Evolutionary conservation across 1,140 invertebrate genomes (phyloP).

Genomic region (Nebria ingens): DNA sequence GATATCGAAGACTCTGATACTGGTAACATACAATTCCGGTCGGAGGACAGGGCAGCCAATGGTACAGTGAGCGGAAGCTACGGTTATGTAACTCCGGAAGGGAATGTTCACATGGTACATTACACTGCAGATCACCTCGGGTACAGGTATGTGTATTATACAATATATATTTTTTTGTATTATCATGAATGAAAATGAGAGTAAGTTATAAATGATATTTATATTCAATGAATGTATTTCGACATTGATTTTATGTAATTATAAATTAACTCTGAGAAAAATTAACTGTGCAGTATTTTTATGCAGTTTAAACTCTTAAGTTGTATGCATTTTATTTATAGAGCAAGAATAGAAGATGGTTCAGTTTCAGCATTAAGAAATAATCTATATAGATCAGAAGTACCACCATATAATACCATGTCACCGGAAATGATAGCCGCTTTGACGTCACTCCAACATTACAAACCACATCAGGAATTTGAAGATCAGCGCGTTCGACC

Average conservation of each 20-base stretch:
- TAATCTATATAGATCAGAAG: background rate
- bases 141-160: slow-evolving; percentile 42
- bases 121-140: slow-evolving; percentile 53
- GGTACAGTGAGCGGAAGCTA: slow-evolving; percentile 57
- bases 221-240: too few species aligned
- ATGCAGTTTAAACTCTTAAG: slow-evolving; percentile 1
- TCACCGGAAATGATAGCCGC: slow-evolving; percentile 5
- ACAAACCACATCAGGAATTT: background rate
- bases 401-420: background rate
- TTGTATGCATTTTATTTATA: background rate
- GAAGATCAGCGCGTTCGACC: background rate
- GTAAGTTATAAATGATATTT: background rate
- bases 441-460: background rate
- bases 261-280: too few species aligned
- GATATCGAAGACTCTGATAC: slow-evolving; percentile 48
- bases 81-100: slow-evolving; percentile 52
- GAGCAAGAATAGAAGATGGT: background rate
- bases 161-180: background rate
- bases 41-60: slow-evolving; percentile 51
- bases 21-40: slow-evolving; percentile 53
- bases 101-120: slow-evolving; percentile 41
- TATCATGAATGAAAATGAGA: background rate
- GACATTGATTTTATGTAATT: too few species aligned
- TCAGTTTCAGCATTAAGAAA: background rate
- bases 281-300: background rate